phyloP scores from a whole-genome alignment of 2,113 vertebrate genomes.

The Lepus americanus region DNA sequence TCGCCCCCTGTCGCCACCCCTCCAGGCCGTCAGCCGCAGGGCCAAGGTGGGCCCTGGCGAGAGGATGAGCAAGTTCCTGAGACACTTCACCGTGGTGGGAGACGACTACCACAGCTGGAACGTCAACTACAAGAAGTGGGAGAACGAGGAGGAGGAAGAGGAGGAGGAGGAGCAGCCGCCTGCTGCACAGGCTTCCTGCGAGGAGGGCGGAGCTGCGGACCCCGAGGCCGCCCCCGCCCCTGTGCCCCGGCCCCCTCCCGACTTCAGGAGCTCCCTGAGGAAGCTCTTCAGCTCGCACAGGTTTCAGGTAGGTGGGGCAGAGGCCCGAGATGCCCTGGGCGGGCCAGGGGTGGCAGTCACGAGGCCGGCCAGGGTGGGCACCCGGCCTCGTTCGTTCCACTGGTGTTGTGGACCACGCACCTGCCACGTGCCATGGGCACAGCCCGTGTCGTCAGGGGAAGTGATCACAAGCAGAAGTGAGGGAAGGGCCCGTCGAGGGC shows the following conservation, averaged over 20 bases:
- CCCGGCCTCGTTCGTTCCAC: accelerated
- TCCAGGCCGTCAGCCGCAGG: conserved; percentile 59
- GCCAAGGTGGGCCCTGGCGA: conserved; percentile 74
- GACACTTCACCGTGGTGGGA: conserved; percentile 94
- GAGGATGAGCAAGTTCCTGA: conserved; percentile 93
- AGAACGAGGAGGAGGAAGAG: conserved; percentile 89
- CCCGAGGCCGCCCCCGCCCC: accelerated
- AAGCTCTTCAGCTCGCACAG: conserved; percentile 91
- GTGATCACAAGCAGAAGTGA: accelerated
- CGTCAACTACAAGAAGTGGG: conserved; percentile 84
- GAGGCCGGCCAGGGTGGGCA: neutral
- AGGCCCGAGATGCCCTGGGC: neutral
- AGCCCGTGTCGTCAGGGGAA: no score
- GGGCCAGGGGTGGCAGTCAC: neutral
- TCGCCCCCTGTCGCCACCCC: neutral
- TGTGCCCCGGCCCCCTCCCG: neutral
- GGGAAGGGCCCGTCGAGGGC: no score
- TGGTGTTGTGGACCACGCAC: neutral
- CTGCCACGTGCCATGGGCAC: accelerated
- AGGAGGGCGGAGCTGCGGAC: conserved; percentile 42
- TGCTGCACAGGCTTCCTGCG: accelerated
- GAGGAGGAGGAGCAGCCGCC: conserved; percentile 15
- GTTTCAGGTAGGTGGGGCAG: conserved; percentile 92
- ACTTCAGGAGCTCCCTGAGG: conserved; percentile 89
- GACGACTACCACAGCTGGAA: conserved; percentile 89